phyloP scores from a whole-genome alignment of 2,888 invertebrate species.

The Stramonita haemastoma region DNA sequence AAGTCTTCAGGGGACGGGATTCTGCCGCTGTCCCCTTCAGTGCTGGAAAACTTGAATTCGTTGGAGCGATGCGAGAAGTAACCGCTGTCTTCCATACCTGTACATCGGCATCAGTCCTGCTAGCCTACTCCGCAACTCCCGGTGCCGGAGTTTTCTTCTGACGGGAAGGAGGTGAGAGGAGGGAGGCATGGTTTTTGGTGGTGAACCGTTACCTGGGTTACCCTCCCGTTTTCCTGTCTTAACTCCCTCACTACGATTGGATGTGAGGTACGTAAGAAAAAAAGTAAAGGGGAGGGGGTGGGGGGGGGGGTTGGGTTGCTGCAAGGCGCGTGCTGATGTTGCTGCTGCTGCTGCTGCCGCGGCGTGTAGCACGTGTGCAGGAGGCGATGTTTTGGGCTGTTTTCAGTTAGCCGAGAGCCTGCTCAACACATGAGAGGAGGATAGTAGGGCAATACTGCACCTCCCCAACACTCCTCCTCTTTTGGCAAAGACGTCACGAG shows the following conservation, averaged over 20 bases:
- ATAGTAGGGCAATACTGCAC: not conserved
- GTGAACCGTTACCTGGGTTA: not conserved
- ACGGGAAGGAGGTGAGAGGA: not conserved
- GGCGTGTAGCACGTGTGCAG: not conserved
- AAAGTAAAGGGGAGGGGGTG: not conserved
- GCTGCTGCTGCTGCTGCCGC: constrained; percentile 12
- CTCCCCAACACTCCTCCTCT: not conserved
- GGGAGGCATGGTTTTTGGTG: constrained; percentile 9
- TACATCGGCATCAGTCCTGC: not conserved
- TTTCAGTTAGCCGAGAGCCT: not conserved
- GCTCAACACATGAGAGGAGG: not conserved
- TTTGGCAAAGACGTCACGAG: not conserved
- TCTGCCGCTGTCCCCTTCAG: constrained; percentile 21
- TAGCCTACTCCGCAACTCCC: not conserved
- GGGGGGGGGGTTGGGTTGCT: not conserved
- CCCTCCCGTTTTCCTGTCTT: constrained; percentile 5
- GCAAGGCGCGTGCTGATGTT: not conserved
- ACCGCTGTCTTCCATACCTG: constrained; percentile 54
- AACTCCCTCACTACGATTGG: not conserved
- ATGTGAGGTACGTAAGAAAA: not conserved
- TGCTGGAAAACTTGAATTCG: constrained; percentile 42
- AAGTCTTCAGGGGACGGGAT: constrained; percentile 45
- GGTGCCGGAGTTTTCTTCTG: not conserved
- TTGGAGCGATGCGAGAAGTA: constrained; percentile 47
- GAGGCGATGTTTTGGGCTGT: not conserved